These are phyloP conservation scores for Maccullochella peelii DNA, from an alignment of 2,113 vertebrate species.

Conservation along the genomic window DNA sequence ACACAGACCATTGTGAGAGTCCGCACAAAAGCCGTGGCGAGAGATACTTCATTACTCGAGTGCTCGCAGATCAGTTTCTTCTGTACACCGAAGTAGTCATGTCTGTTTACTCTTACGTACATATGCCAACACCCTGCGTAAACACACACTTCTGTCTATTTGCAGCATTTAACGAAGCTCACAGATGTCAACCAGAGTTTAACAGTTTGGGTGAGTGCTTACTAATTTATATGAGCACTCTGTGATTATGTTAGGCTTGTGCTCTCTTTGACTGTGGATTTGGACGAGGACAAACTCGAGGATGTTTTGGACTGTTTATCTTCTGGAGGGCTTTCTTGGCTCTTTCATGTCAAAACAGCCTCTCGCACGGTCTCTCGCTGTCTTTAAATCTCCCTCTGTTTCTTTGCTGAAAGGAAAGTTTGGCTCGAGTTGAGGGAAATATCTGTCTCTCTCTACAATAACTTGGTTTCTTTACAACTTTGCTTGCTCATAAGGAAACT, in stretches of 20 bases:
- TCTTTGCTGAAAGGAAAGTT: constrained; percentile 4
- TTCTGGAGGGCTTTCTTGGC: constrained; percentile 51
- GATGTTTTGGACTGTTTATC: constrained; percentile 69
- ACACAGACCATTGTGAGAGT: constrained; percentile 65
- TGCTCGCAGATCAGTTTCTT: constrained; percentile 59
- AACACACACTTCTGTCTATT: constrained; percentile 66
- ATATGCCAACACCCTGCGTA: constrained; percentile 65
- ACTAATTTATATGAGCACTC: constrained; percentile 69
- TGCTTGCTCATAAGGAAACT: background rate
- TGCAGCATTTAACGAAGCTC: constrained; percentile 60
- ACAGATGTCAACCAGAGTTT: constrained; percentile 73
- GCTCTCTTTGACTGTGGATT: constrained; percentile 49
- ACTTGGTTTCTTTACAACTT: background rate
- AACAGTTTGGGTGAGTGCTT: constrained; percentile 72
- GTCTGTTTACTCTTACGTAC: constrained; percentile 61
- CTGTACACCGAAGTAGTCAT: constrained; percentile 35
- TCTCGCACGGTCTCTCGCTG: constrained; percentile 11
- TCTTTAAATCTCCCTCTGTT: constrained; percentile 8
- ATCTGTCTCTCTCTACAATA: background rate
- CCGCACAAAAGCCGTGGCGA: constrained; percentile 56
- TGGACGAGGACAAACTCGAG: constrained; percentile 52
- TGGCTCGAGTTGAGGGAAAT: background rate
- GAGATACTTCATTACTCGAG: constrained; percentile 66
- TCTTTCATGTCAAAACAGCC: constrained; percentile 59
- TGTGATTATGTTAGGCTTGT: constrained; percentile 64